phyloP scores from a whole-genome alignment of 2,888 invertebrate genomes.

The Argyra leucocephala region DNA sequence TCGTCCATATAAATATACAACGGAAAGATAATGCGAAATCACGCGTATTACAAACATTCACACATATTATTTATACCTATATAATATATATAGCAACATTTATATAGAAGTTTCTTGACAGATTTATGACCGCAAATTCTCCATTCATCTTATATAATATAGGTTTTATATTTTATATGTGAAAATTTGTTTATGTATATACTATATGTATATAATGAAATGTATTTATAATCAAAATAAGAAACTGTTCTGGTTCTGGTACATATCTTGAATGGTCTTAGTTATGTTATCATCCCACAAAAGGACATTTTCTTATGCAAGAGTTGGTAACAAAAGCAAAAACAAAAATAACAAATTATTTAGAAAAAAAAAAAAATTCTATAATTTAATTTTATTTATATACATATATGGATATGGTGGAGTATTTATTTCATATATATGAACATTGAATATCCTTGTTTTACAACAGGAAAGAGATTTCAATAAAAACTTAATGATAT shows the following conservation, averaged over 20 bases:
- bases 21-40: not conserved
- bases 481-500: conserved; percentile 11
- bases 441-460: not conserved
- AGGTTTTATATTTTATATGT: no score
- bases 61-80: no score
- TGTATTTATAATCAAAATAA: no score
- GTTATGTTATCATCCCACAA: not conserved
- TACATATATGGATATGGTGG: not conserved
- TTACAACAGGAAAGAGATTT: conserved; percentile 6
- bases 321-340: no score
- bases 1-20: not conserved
- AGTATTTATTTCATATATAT: not conserved
- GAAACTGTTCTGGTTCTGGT: not conserved
- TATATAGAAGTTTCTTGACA: not conserved
- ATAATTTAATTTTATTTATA: not conserved
- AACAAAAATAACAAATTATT: no score
- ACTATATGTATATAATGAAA: no score
- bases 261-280: no score
- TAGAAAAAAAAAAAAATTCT: not conserved
- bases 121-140: conserved; percentile 3
- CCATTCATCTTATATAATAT: not conserved
- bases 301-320: not conserved
- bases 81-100: no score
- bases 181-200: no score
- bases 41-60: not conserved